phyloP scores from a whole-genome alignment of 64 coral and sea anemone genomes.

The Montipora sp. region DNA sequence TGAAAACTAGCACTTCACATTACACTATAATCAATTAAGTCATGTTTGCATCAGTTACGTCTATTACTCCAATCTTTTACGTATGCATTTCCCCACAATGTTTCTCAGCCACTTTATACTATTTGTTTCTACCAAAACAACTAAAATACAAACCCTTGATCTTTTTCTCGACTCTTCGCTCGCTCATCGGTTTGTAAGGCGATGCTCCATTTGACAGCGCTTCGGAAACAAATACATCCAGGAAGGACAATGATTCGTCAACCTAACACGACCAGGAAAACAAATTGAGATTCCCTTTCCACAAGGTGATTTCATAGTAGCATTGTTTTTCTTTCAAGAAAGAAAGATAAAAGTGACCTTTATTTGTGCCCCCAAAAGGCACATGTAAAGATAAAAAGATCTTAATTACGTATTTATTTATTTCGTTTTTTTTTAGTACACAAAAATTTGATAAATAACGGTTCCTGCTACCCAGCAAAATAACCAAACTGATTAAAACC shows the following conservation, averaged over 20 bases:
- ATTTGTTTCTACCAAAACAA: not conserved
- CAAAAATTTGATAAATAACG: no score
- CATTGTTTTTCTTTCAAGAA: not conserved
- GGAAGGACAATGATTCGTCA: slow-evolving; percentile 56
- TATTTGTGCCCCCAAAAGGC: no score
- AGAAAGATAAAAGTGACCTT: not conserved
- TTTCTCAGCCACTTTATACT: not conserved
- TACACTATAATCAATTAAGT: no score
- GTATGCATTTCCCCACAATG: not conserved
- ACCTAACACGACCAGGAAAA: slow-evolving; percentile 36
- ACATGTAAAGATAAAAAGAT: no score
- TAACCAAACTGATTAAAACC: no score
- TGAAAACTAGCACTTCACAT: no score
- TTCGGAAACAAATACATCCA: slow-evolving; percentile 63
- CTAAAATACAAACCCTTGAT: not conserved
- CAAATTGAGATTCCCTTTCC: not conserved
- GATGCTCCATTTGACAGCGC: slow-evolving; percentile 47
- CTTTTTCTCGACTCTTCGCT: slow-evolving; percentile 18
- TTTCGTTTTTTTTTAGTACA: no score
- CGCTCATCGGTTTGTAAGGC: slow-evolving; percentile 47
- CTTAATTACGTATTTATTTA: no score
- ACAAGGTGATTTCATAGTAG: not conserved
- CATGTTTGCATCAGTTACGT: no score
- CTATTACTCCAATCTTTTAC: no score
- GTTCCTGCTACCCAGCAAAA: no score